Evolutionary conservation across 2,797 vertebrate species (phyloP), one percentile per base, ranked within the genome.

Genomic region (Neoniphon sammara): DNA sequence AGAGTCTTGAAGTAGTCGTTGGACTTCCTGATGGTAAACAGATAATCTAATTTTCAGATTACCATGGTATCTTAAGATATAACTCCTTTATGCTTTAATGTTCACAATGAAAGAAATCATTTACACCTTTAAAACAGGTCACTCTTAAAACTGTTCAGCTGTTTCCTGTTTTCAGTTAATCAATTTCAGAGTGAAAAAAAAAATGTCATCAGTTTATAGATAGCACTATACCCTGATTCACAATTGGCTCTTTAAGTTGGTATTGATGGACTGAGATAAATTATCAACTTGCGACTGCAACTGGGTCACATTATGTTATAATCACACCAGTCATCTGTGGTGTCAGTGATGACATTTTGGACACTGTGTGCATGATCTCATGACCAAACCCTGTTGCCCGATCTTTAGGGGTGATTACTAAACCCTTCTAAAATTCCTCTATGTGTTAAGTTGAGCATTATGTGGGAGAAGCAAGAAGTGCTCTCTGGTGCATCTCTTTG

Each of bases 401-500:
- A 73, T 36, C 75, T 79, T 75, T 58, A 88, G 78, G 80, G 80
- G 64, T 80, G 76, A 78, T 64, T 78, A 56, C 58, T 27, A 67
- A 80, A 67, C 50, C 49, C 70, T 77, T 70, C 73, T 88, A 83
- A 88, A 87, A 89, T 77, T 84, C 84, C 82, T 76, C 86, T 84
- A 84, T 85, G 80, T 58, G 54, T 88, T 86, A 89, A 84, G 84
- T 87, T 80, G 87, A 76, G 82, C 66, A 47, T 83, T 85, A 74
- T 70, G 89, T 89, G 91, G 83, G 86, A 80, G 89, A 91, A 78
- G 62, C 80, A 81, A 81, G 72, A 79, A 79, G 80, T 85, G 79
- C 82, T 89, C 78, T 87, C 78, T 27, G 83, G 79, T 88, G 81
- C 72, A 75, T 84, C 73, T 89, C 91, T 94, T 94, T 94, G 92